Evolutionary conservation across 2,797 vertebrate species (phyloP).

Genomic region (Danio albolineatus): DNA sequence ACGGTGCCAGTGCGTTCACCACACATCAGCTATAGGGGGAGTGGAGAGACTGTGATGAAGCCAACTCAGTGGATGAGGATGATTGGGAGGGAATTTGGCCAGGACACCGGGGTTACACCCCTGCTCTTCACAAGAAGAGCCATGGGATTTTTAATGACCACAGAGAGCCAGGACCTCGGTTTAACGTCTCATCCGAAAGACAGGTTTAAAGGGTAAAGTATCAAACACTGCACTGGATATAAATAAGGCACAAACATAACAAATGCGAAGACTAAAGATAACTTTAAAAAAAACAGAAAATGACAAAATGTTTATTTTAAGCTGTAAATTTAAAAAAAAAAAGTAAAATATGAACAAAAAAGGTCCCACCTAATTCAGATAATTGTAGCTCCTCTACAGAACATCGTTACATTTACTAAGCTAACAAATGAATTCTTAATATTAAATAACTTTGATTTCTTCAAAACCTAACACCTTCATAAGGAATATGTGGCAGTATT

Average conservation of each 20-base stretch:
- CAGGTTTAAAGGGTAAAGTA: too few relatives aligned
- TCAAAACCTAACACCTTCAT: background rate
- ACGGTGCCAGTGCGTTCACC: too few relatives aligned
- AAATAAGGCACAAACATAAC: too few relatives aligned
- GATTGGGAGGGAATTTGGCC: too few relatives aligned
- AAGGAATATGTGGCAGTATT: background rate
- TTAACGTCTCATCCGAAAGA: too few relatives aligned
- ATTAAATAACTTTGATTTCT: background rate
- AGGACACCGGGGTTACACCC: too few relatives aligned
- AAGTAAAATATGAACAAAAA: slow-evolving; percentile 13
- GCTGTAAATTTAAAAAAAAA: slow-evolving; percentile 12
- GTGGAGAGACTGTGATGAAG: too few relatives aligned
- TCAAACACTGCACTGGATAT: background rate
- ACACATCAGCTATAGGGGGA: too few relatives aligned
- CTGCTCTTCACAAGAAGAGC: too few relatives aligned
- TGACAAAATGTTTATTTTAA: slow-evolving; percentile 30
- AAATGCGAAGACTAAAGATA: background rate
- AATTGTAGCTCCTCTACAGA: background rate
- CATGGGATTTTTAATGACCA: too few relatives aligned
- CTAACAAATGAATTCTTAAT: background rate
- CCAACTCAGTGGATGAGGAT: too few relatives aligned
- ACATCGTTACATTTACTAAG: background rate
- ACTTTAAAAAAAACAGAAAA: background rate
- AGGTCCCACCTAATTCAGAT: background rate
- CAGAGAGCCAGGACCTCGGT: too few relatives aligned